These are phyloP conservation scores for Synaphobranchus kaupii DNA, from an alignment of 2,797 vertebrate genomes.

Conservation along the genomic window DNA sequence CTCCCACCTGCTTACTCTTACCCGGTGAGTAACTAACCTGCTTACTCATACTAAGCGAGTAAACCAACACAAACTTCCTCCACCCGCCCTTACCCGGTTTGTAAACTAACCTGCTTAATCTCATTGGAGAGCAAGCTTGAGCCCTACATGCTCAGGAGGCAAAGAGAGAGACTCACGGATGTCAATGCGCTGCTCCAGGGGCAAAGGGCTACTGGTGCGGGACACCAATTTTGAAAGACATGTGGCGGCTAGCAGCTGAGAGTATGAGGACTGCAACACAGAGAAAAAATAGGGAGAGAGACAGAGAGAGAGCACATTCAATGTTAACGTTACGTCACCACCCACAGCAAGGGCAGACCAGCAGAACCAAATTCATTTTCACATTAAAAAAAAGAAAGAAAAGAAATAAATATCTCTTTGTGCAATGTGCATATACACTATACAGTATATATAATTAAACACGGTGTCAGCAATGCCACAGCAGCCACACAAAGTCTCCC, in stretches of 20 bases:
- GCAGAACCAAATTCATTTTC: background rate
- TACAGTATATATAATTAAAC: too few relatives aligned
- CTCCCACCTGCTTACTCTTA: too few relatives aligned
- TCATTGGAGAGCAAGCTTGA: background rate
- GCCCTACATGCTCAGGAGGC: background rate
- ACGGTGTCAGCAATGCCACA: too few relatives aligned
- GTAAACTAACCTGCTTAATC: too few relatives aligned
- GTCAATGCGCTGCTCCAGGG: slow-evolving; percentile 93
- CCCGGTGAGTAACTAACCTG: too few relatives aligned
- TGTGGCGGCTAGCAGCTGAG: slow-evolving; percentile 93
- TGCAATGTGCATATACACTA: too few relatives aligned
- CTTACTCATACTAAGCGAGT: too few relatives aligned
- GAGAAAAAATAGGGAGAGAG: too few relatives aligned
- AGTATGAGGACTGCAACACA: slow-evolving; percentile 86
- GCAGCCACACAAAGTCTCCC: background rate
- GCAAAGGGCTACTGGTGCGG: slow-evolving; percentile 93
- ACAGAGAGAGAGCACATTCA: background rate
- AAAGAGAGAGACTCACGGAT: slow-evolving; percentile 83
- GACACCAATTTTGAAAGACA: slow-evolving; percentile 98
- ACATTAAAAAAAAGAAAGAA: background rate
- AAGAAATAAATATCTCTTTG: background rate
- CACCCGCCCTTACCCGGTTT: too few relatives aligned
- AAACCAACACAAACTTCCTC: too few relatives aligned
- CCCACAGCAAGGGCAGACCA: background rate
- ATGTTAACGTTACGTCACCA: background rate